Percentiles rank a stretch among this genome's conserved stretches.
Evolutionary conservation across 2,888 invertebrate genomes (phyloP).

Genomic region (Drosophila helvetica): DNA sequence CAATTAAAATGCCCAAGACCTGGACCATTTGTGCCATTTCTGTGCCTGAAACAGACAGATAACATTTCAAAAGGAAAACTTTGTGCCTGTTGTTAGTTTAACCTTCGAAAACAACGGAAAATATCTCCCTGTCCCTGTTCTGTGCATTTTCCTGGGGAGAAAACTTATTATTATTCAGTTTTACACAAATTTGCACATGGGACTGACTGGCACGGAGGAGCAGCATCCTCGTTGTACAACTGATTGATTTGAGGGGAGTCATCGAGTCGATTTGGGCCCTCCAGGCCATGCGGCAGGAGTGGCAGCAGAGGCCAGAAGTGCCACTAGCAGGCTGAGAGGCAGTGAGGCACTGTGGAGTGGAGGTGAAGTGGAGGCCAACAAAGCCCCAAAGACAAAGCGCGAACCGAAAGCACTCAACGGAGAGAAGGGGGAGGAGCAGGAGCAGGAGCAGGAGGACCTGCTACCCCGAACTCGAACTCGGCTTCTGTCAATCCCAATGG

Average conservation of each 20-base stretch:
- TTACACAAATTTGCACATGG: slow-evolving; percentile 23
- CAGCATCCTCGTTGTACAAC: slow-evolving; percentile 45
- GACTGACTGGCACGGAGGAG: slow-evolving; percentile 11
- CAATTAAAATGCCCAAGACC: slow-evolving; percentile 40
- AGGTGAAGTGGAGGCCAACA: slow-evolving; percentile 9
- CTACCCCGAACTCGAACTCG: slow-evolving; percentile 17
- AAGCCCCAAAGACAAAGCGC: slow-evolving; percentile 69
- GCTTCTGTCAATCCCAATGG: slow-evolving; percentile 24
- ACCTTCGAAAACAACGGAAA: slow-evolving; percentile 13
- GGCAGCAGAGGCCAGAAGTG: slow-evolving; percentile 55
- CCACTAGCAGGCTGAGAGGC: slow-evolving; percentile 65
- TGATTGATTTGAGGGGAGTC: slow-evolving; percentile 60
- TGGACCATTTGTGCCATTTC: not conserved
- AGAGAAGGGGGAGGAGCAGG: slow-evolving; percentile 1
- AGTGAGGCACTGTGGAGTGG: slow-evolving; percentile 27
- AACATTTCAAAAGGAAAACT: not conserved
- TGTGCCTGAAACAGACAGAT: not conserved
- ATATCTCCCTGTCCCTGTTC: slow-evolving; percentile 5
- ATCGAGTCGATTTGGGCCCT: not conserved
- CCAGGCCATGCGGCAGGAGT: slow-evolving; percentile 21
- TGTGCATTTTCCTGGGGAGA: not conserved
- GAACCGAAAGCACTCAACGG: slow-evolving; percentile 64
- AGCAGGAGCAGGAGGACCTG: not conserved
- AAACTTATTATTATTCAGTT: slow-evolving; percentile 49
- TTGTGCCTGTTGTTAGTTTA: not conserved